Evolutionary conservation across 2,888 invertebrate species (phyloP), one percentile per base, ranked within the genome.

Genomic region (Lordiphosa fenestrarum): DNA sequence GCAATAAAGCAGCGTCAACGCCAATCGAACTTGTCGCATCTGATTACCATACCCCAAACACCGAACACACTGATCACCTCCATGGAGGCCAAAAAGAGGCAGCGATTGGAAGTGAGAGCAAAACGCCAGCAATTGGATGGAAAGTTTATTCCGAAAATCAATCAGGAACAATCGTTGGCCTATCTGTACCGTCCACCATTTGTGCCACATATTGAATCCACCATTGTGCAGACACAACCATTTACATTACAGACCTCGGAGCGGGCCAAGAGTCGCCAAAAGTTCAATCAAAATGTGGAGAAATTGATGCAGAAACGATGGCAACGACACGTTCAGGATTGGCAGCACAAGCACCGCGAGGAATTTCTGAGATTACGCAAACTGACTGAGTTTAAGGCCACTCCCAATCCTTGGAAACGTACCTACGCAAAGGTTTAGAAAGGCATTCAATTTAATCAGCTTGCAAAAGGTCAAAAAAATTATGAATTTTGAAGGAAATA

Each of bases 331-430:
- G 19, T 51, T 0, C 4, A 25, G 2, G 56, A 57, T 2, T 62
- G 58, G 51, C 19, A 48, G 0, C 53, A 47, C 0, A 53, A 38
- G 4, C 53, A 63, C 6, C 38, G 36, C 0, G 10, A 12, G 0
- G 69, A 82, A 6, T 61, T 46, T 7, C 0, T 37, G 0, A 4
- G 38, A 12, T 36, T 61, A 2, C 72, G 80, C 0, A 61, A 62
- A 2, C 10, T 51, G 39, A 84, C 80, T 0, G 39, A 50, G 1
- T 84, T 81, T 6, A 82, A 74, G 46, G 80, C 85, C 6, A 39
- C 10, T 1, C 70, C 83, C 0, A 78, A 59, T 70, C 74, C 70
- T 6, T 67, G 67, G 58, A 67, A 59, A 15, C 51, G 48, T 37
- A 23, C 50, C 41, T 3, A 10, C 4, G 30, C 30, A 30, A 30